Percentiles rank a stretch among this genome's conserved stretches.
These are phyloP conservation scores for Drosophila quadrilineata DNA, from an alignment of 1,140 invertebrate species.

Conservation along the genomic window DNA sequence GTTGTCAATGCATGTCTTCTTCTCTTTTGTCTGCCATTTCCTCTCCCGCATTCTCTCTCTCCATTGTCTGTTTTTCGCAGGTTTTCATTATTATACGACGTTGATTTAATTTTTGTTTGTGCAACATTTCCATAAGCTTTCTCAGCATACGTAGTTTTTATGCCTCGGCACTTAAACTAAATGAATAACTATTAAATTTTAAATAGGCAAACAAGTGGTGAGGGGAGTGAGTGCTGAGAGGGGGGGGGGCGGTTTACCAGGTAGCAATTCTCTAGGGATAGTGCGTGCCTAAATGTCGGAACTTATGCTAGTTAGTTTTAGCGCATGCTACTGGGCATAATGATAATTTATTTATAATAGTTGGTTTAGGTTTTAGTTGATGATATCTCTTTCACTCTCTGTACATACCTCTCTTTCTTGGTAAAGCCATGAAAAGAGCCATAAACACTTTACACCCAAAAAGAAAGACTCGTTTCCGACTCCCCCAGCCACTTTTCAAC, in stretches of 20 bases:
- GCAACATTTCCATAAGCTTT: not conserved
- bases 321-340: conserved; percentile 27
- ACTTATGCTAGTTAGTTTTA: too few species aligned
- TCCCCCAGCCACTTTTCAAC: too few species aligned
- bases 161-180: not conserved
- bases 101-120: conserved; percentile 52
- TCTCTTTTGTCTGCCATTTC: conserved; percentile 22
- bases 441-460: conserved; percentile 54
- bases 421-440: conserved; percentile 40
- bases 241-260: not conserved
- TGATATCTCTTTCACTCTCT: too few species aligned
- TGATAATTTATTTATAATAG: conserved; percentile 68
- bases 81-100: conserved; percentile 38
- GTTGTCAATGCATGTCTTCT: conserved; percentile 57
- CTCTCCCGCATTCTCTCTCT: conserved; percentile 17
- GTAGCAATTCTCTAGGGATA: too few species aligned
- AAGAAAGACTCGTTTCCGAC: not conserved
- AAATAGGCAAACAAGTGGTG: conserved; percentile 19
- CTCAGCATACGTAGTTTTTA: not conserved
- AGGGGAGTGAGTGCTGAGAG: too few species aligned
- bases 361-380: conserved; percentile 30
- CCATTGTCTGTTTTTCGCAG: conserved; percentile 15
- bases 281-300: conserved; percentile 23
- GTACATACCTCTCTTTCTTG: conserved; percentile 8
- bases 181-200: conserved; percentile 22